Conservation (phyloP, 2,113 vertebrate species). For the Rhizomys pruinosus region DNA sequence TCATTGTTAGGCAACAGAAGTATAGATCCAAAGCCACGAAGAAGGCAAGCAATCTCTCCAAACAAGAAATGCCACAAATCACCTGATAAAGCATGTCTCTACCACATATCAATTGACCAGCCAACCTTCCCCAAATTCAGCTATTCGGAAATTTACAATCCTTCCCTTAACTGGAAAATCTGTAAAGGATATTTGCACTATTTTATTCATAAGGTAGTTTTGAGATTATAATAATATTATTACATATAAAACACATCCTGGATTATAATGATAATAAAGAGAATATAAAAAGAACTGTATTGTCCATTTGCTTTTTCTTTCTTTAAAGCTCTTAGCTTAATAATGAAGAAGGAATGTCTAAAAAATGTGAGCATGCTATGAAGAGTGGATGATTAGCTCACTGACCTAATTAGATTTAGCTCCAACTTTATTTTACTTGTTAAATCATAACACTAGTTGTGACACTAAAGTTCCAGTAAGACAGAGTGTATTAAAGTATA, state of each 20-base stretch:
- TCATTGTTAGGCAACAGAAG: not conserved
- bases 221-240: not conserved
- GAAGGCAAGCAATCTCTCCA: not conserved
- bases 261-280: conserved; percentile 1
- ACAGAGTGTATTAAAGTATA: not conserved
- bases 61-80: not conserved
- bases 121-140: not conserved
- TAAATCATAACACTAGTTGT: not conserved
- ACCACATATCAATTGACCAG: not conserved
- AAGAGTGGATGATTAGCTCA: conserved; percentile 39
- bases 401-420: conserved; percentile 58
- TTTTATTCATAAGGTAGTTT: not conserved
- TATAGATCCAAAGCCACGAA: not conserved
- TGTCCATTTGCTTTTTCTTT: conserved; percentile 26
- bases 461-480: not conserved
- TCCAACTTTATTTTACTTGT: not conserved
- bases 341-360: conserved; percentile 46
- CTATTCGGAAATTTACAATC: not conserved
- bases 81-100: not conserved
- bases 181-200: not conserved
- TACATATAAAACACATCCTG: not conserved
- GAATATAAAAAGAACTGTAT: not conserved
- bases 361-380: conserved; percentile 39
- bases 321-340: conserved; percentile 51
- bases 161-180: not conserved